Evolutionary conservation across 2,888 invertebrate genomes (phyloP).

Genomic region (Imbricaverruca yamaguchii): DNA sequence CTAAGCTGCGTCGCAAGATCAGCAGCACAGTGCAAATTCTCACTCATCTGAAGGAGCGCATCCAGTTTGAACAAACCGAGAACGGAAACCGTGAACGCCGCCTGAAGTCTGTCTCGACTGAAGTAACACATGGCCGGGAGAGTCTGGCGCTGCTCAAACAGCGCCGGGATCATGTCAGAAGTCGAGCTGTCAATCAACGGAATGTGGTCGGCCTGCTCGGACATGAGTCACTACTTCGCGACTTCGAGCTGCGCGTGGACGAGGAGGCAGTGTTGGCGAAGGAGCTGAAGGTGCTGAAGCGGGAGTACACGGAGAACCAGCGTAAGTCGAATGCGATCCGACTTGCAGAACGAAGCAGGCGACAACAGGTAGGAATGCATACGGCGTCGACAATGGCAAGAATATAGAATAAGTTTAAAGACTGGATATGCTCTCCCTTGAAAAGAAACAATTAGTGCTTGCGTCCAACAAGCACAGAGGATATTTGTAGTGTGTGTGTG

Average conservation of each 20-base stretch:
- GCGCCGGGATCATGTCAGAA: conserved; percentile 44
- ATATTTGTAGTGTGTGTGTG: too few relatives aligned
- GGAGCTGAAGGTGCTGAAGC: neutral
- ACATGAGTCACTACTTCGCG: conserved; percentile 45
- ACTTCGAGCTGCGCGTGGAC: conserved; percentile 46
- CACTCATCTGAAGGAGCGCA: conserved; percentile 50
- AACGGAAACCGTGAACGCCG: conserved; percentile 35
- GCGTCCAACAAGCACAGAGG: too few relatives aligned
- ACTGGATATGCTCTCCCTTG: too few relatives aligned
- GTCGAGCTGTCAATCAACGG: conserved; percentile 42
- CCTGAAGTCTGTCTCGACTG: conserved; percentile 34
- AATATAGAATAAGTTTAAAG: too few relatives aligned
- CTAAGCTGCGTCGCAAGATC: conserved; percentile 46
- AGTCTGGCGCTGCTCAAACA: conserved; percentile 42
- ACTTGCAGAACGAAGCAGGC: neutral
- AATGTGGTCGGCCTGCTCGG: conserved; percentile 48
- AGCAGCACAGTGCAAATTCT: conserved; percentile 47
- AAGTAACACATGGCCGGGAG: conserved; percentile 32
- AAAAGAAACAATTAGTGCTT: too few relatives aligned
- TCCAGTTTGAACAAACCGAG: conserved; percentile 44
- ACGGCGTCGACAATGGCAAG: too few relatives aligned
- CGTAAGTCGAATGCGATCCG: neutral
- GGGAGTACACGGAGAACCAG: conserved; percentile 35
- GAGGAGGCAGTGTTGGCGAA: conserved; percentile 31
- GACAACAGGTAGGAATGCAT: neutral